A percentile compares a stretch with the other conserved stretches of the same genome.
phyloP scores from a whole-genome alignment of 2,888 invertebrate genomes.

The Adineta ricciae region DNA sequence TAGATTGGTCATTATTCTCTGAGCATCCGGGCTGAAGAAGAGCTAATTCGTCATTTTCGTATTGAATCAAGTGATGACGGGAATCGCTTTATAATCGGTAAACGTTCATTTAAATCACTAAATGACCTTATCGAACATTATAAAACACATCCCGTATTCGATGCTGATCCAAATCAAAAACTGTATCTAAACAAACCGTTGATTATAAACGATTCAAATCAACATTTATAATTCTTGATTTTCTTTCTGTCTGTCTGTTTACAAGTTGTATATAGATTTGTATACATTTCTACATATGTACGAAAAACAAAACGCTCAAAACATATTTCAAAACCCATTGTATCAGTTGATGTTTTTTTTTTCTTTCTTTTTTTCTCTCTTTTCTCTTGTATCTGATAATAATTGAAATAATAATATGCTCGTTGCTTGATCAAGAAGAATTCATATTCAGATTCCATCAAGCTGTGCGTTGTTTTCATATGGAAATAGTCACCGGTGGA shows the following conservation, averaged over 20 bases:
- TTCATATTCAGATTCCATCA: too few relatives aligned
- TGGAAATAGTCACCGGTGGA: too few relatives aligned
- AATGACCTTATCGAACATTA: constrained; percentile 95
- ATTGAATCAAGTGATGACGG: constrained; percentile 70
- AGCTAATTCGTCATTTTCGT: constrained; percentile 90
- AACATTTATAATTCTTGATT: not conserved
- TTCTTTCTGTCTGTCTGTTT: not conserved
- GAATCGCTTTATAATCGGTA: constrained; percentile 81
- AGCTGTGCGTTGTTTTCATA: too few relatives aligned
- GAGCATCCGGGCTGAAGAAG: constrained; percentile 72
- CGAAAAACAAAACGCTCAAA: not conserved
- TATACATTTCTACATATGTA: constrained; percentile 1
- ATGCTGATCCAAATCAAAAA: constrained; percentile 70
- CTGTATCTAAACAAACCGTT: constrained; percentile 87
- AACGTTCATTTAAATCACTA: constrained; percentile 86
- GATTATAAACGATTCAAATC: not conserved
- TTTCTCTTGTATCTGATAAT: not conserved
- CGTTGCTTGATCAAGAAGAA: not conserved
- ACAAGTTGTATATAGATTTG: not conserved
- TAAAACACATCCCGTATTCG: constrained; percentile 94
- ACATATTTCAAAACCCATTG: not conserved
- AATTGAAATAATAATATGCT: not conserved
- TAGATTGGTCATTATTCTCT: not conserved
- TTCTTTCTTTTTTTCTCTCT: not conserved
- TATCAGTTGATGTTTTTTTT: not conserved